Conservation (phyloP, 2,113 vertebrate genomes). For the Typhlomys cinereus region DNA sequence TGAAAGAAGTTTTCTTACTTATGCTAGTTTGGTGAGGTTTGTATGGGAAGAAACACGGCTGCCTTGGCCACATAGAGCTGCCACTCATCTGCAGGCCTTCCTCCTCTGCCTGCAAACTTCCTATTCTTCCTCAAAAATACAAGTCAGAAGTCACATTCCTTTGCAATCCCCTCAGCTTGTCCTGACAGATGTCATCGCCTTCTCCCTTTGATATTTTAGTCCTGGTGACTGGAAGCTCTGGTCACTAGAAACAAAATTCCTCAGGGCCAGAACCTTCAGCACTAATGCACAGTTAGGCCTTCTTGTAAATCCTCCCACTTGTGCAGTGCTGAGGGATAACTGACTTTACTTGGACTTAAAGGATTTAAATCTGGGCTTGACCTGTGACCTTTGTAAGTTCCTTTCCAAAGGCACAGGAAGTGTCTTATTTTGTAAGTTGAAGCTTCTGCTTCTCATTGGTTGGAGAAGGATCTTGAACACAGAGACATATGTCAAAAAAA, state of each 20-base stretch:
- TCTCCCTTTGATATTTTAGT: not conserved
- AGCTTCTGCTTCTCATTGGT: not conserved
- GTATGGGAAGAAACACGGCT: not conserved
- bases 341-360: not conserved
- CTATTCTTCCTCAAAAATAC: not conserved
- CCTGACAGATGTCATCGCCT: not conserved
- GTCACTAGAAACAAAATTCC: not conserved
- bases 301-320: not conserved
- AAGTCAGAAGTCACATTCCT: not conserved
- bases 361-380: not conserved
- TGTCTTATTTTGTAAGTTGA: not conserved
- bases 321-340: not conserved
- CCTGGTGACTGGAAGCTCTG: not conserved
- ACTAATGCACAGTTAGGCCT: not conserved
- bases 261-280: not conserved
- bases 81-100: not conserved
- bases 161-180: not conserved
- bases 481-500: not conserved
- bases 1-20: not conserved
- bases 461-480: not conserved
- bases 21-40: not conserved
- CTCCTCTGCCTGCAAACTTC: not conserved
- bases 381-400: not conserved
- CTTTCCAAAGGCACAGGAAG: not conserved
- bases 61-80: not conserved